Base-by-base conservation (phyloP, 2,113 vertebrate species). In the Marmota monax region DNA sequence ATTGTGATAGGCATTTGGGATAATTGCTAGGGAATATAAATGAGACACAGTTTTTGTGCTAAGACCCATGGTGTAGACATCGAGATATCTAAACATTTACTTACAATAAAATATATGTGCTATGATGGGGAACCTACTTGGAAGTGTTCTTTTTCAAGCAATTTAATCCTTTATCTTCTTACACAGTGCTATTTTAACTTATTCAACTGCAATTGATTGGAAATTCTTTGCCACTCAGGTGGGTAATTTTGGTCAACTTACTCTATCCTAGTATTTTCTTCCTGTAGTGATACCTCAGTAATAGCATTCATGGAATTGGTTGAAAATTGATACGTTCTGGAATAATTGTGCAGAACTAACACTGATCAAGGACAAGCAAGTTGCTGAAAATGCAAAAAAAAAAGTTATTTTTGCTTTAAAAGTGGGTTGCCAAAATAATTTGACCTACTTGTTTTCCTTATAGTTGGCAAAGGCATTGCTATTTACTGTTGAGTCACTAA, bases 351-450 rank as follows among this genome's bases (percentile, higher is more conserved):
- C 27, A 95, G 34, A 13, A 72, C 12, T 78, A 84, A 70, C 37
- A 76, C 13, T 23, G n/a, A 65, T 23, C 20, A 90, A 63, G 14
- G 25, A 58, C 61, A 80, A 72, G n/a, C 61, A 85, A 48, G 48
- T 88, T 78, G 25, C n/a, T 72, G 13, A 70, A 89, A 22, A 58
- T n/a, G 45, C 17, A 51, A 63, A 70, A 2, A 80, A 56, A 18
- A 45, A 14, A 53, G 48, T 39, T 45, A 39, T n/a, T 82, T n/a
- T 78, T 70, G 27, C 61, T 93, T 84, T 88, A 88, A 80, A 97
- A 51, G 69, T 72, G 29, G 10, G 37, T 69, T 88, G 17, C 29
- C 42, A 80, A 39, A 83, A 77, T 94, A 86, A 87, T 84, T 74
- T 88, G 58, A 88, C 2, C 5, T 51, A 39, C 72, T 88, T 90